Evolutionary conservation across 2,888 invertebrate genomes (phyloP).

Genomic region (Pelosia muscerda): DNA sequence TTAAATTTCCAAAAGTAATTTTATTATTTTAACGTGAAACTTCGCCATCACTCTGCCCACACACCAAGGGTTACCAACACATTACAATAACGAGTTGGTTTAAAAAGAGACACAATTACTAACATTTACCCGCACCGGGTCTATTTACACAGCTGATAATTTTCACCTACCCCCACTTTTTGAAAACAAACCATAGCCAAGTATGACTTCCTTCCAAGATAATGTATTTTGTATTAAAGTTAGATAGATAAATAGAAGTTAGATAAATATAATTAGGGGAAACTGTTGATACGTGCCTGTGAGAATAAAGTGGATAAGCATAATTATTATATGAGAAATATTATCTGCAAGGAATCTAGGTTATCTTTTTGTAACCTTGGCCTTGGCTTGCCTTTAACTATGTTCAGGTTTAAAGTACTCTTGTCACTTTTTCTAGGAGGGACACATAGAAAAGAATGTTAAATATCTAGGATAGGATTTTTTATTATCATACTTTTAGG

Average conservation of each 20-base stretch:
- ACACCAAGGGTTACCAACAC: slow-evolving; percentile 40
- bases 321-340: too few species aligned
- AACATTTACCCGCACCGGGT: slow-evolving; percentile 31
- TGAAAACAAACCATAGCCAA: slow-evolving; percentile 29
- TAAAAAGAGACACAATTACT: slow-evolving; percentile 53
- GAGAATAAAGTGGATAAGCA: slow-evolving; percentile 10
- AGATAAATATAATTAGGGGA: slow-evolving; percentile 17
- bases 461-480: too few species aligned
- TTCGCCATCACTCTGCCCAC: slow-evolving; percentile 33
- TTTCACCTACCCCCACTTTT: slow-evolving; percentile 24
- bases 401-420: too few species aligned
- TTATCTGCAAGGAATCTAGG: background rate
- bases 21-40: slow-evolving; percentile 3
- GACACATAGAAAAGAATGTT: too few species aligned
- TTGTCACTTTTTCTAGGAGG: too few species aligned
- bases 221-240: slow-evolving; percentile 15
- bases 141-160: slow-evolving; percentile 47
- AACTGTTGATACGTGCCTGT: background rate
- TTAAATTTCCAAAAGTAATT: background rate
- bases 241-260: slow-evolving; percentile 16
- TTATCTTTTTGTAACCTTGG: too few species aligned
- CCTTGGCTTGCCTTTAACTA: too few species aligned
- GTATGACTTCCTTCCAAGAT: slow-evolving; percentile 16
- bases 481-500: too few species aligned
- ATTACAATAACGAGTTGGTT: slow-evolving; percentile 46